phyloP scores from a whole-genome alignment of 92 coral and sea anemone species.

The Epizoanthus fatuus region DNA sequence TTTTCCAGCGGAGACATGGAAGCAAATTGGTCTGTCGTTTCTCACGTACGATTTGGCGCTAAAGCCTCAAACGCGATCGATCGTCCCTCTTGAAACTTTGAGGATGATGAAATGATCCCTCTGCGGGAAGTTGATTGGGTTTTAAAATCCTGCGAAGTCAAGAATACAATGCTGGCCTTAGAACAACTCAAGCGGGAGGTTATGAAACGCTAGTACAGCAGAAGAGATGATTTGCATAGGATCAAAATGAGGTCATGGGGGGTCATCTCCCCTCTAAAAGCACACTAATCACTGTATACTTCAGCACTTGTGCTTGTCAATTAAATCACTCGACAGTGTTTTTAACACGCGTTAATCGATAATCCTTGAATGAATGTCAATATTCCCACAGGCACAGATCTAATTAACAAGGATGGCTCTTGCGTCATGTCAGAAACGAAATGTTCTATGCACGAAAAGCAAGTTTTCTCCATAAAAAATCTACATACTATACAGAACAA shows the following conservation, averaged over 20 bases:
- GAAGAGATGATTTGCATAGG: slow-evolving; percentile 1
- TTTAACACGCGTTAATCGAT: slow-evolving; percentile 8
- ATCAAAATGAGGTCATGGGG: neutral
- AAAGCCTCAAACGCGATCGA: neutral
- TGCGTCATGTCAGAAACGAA: slow-evolving; percentile 19
- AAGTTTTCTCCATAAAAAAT: neutral
- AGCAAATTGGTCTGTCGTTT: neutral
- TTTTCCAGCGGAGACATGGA: slow-evolving; percentile 13
- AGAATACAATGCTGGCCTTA: slow-evolving; percentile 3
- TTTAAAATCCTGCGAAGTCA: slow-evolving; percentile 1
- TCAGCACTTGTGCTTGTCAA: slow-evolving; percentile 46
- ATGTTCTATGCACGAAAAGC: neutral
- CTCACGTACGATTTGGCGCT: no score
- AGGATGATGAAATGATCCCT: slow-evolving; percentile 12
- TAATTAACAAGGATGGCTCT: slow-evolving; percentile 31
- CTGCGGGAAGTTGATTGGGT: neutral
- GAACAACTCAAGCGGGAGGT: neutral
- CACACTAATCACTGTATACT: slow-evolving; percentile 30
- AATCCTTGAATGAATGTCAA: slow-evolving; percentile 34
- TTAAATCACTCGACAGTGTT: slow-evolving; percentile 40
- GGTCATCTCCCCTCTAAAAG: slow-evolving; percentile 22
- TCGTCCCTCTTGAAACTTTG: neutral
- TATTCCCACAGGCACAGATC: neutral
- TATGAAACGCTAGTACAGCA: neutral
- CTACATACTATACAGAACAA: neutral